phyloP scores from a whole-genome alignment of 2,113 vertebrate genomes.

The Vireo altiloquus region DNA sequence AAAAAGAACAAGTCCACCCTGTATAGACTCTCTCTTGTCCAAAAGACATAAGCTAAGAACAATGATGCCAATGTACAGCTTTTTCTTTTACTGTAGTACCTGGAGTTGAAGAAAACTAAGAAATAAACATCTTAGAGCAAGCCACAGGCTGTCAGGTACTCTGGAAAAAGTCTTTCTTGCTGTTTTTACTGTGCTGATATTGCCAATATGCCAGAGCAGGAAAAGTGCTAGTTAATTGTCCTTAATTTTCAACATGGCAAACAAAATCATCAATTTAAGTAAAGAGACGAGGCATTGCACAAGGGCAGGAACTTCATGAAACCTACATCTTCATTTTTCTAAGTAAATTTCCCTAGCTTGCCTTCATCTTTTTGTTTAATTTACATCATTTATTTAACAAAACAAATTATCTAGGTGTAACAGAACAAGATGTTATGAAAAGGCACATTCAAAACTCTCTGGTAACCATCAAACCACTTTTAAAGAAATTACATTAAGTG shows the following conservation, averaged over 20 bases:
- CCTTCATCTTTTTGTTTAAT: conserved; percentile 15
- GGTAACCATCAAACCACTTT: neutral
- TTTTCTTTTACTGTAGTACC: neutral
- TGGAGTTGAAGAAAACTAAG: neutral
- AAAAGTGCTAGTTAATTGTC: neutral
- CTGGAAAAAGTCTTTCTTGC: neutral
- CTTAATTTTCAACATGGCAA: neutral
- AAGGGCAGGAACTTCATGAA: neutral
- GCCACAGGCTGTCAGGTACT: neutral
- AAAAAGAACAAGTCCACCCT: neutral
- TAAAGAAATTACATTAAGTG: neutral
- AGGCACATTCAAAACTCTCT: neutral
- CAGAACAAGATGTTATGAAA: conserved; percentile 16
- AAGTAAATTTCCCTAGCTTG: conserved; percentile 4
- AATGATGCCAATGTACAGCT: accelerated
- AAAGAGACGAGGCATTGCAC: neutral
- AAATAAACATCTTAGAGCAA: neutral
- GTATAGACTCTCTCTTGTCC: neutral
- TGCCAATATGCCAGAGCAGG: neutral
- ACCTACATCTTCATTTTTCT: neutral
- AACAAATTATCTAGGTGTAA: neutral
- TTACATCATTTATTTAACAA: neutral
- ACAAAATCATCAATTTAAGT: neutral
- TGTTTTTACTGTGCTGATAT: neutral
- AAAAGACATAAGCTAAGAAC: neutral